phyloP scores from a whole-genome alignment of 2,888 invertebrate genomes.

The Laothoe populi region DNA sequence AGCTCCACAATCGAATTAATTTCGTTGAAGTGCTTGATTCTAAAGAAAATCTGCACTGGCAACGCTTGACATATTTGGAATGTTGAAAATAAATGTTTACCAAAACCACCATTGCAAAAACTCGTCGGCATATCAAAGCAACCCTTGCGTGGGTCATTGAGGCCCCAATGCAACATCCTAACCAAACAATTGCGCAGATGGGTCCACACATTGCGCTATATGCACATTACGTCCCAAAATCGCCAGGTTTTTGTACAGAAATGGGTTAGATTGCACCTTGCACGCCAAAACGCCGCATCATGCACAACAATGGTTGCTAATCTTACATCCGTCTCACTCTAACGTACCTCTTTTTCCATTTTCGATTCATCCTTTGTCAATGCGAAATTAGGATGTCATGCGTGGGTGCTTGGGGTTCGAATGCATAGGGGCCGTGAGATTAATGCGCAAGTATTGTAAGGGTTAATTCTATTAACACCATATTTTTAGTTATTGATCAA shows the following conservation, averaged over 20 bases:
- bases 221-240: constrained; percentile 64
- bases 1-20: too few species aligned
- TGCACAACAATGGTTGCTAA: constrained; percentile 69
- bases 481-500: constrained; percentile 35
- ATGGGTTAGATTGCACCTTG: constrained; percentile 81
- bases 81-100: constrained; percentile 8
- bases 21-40: too few species aligned
- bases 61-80: background rate
- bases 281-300: constrained; percentile 64
- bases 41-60: background rate
- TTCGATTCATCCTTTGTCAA: constrained; percentile 72
- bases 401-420: constrained; percentile 74
- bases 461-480: constrained; percentile 51
- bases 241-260: constrained; percentile 70
- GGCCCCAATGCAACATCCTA: constrained; percentile 67
- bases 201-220: constrained; percentile 71
- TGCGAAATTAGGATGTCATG: constrained; percentile 78
- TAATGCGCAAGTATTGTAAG: constrained; percentile 48
- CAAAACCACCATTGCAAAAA: constrained; percentile 40
- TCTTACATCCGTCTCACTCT: constrained; percentile 59
- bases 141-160: constrained; percentile 66
- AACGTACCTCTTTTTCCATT: constrained; percentile 46
- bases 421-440: constrained; percentile 58
- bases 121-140: constrained; percentile 62
- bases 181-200: constrained; percentile 79